Percentiles rank a stretch among this genome's conserved stretches.
phyloP scores from a whole-genome alignment of 2,113 vertebrate species.

The Elgaria multicarinata region DNA sequence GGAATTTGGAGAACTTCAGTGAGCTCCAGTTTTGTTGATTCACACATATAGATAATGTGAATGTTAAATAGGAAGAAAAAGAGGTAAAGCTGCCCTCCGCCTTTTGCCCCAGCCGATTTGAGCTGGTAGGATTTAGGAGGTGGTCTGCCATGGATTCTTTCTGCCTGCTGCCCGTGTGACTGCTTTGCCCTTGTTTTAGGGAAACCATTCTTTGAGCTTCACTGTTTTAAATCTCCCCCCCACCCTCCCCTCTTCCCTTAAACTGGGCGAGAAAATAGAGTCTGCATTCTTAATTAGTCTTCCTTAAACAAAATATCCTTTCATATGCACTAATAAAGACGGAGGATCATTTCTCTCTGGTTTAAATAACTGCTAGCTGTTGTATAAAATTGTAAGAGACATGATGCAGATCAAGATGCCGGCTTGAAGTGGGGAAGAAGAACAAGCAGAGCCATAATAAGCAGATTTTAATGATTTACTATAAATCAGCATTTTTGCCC shows the following conservation, averaged over 20 bases:
- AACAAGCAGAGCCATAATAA: slow-evolving; percentile 88
- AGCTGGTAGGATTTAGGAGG: neutral
- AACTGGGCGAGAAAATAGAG: slow-evolving; percentile 76
- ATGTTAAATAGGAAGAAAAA: too few relatives aligned
- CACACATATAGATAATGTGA: too few relatives aligned
- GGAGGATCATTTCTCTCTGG: slow-evolving; percentile 79
- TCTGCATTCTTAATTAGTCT: slow-evolving; percentile 85
- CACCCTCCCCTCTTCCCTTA: slow-evolving; percentile 70
- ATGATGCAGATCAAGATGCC: slow-evolving; percentile 83
- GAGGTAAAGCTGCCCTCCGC: too few relatives aligned
- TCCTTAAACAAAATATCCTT: slow-evolving; percentile 84
- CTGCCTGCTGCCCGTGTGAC: neutral
- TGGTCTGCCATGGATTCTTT: neutral
- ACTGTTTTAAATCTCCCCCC: slow-evolving; percentile 76
- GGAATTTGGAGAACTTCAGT: too few relatives aligned
- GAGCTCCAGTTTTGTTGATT: too few relatives aligned
- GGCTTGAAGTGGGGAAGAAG: slow-evolving; percentile 82
- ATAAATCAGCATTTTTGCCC: slow-evolving; percentile 95
- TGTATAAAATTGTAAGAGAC: slow-evolving; percentile 85
- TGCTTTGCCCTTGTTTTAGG: slow-evolving; percentile 47
- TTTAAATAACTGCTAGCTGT: slow-evolving; percentile 86
- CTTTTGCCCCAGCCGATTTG: too few relatives aligned
- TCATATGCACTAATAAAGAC: slow-evolving; percentile 85
- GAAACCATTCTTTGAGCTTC: slow-evolving; percentile 72
- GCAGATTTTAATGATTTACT: slow-evolving; percentile 93